Conservation (phyloP, 1,140 invertebrate genomes). For the Apis florea region DNA sequence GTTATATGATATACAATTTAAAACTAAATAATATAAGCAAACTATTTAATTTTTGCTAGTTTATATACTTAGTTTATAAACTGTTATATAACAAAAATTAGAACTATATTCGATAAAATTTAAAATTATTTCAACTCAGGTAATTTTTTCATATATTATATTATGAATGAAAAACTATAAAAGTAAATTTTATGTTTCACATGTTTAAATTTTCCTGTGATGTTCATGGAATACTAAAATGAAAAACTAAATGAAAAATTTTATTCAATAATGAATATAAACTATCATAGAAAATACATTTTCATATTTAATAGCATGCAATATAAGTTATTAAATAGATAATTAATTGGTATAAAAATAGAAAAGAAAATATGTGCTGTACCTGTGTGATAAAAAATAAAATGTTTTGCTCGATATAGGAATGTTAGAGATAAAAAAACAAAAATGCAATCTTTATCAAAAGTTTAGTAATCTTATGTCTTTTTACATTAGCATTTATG, state of each 20-base stretch:
- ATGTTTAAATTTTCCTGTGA: slow-evolving; percentile 6
- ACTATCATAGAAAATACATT: slow-evolving; percentile 39
- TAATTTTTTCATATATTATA: slow-evolving; percentile 7
- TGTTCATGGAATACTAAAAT: slow-evolving; percentile 31
- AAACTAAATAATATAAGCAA: neutral
- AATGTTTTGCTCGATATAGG: slow-evolving; percentile 33
- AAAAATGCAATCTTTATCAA: slow-evolving; percentile 22
- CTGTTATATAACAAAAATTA: neutral
- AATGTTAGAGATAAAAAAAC: slow-evolving; percentile 31
- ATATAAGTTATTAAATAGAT: slow-evolving; percentile 45
- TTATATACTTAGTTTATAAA: too few relatives aligned
- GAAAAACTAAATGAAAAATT: slow-evolving; percentile 4
- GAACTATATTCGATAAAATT: neutral
- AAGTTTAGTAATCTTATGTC: slow-evolving; percentile 14
- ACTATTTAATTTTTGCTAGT: slow-evolving; percentile 6
- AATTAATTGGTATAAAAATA: slow-evolving; percentile 41
- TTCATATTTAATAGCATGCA: slow-evolving; percentile 51
- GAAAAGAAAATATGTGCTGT: slow-evolving; percentile 50
- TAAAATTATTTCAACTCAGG: neutral
- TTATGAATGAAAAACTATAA: neutral
- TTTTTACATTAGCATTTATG: slow-evolving; percentile 34
- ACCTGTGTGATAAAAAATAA: slow-evolving; percentile 52
- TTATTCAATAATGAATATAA: slow-evolving; percentile 27
- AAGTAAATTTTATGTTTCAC: slow-evolving; percentile 4
- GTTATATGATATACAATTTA: neutral